These are phyloP conservation scores for Tipula lateralis DNA, from an alignment of 2,888 invertebrate genomes.

Conservation along the genomic window DNA sequence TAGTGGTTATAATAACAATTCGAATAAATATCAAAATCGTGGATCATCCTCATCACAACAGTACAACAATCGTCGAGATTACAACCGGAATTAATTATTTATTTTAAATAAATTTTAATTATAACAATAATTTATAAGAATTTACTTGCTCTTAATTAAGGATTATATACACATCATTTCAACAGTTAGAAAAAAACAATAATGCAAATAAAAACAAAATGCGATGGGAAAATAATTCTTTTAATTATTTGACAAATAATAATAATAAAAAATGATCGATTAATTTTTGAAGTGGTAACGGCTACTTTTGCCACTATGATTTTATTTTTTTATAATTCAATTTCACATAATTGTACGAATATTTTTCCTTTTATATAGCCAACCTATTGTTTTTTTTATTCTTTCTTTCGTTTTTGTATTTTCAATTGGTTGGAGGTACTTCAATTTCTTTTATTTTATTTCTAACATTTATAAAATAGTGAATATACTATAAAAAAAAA, in stretches of 20 bases:
- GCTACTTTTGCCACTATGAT: constrained; percentile 28
- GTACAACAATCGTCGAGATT: neutral
- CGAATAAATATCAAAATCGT: neutral
- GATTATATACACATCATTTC: neutral
- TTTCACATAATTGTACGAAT: neutral
- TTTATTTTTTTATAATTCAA: neutral
- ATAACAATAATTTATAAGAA: neutral
- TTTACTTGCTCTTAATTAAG: neutral
- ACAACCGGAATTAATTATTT: neutral
- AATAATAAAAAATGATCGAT: constrained; percentile 25
- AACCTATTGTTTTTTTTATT: neutral
- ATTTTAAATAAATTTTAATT: neutral
- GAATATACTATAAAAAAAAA: neutral
- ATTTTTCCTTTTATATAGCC: neutral
- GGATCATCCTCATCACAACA: neutral
- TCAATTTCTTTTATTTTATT: constrained; percentile 20
- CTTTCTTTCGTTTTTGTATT: neutral
- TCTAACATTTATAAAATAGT: constrained; percentile 19
- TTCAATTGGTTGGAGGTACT: constrained; percentile 27
- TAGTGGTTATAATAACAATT: neutral
- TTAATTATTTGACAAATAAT: constrained; percentile 19
- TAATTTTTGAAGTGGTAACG: constrained; percentile 27
- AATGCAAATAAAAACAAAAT: neutral
- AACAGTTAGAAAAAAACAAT: neutral
- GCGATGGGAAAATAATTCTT: neutral